phyloP scores from a whole-genome alignment of 2,113 vertebrate species.

The Notiomystis cincta region DNA sequence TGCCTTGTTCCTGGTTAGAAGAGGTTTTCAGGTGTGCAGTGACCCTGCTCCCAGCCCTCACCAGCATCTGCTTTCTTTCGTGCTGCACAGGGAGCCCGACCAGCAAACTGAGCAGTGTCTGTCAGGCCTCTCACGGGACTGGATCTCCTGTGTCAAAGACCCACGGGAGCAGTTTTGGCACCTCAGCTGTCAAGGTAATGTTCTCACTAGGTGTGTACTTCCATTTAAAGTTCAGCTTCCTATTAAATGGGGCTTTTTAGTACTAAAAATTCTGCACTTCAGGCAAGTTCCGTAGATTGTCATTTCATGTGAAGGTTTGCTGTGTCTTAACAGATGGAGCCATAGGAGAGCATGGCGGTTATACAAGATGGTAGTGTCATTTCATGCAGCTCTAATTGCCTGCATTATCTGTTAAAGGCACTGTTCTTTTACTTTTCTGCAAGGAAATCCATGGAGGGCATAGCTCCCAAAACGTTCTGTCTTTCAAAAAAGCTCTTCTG shows the following conservation, averaged over 20 bases:
- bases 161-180: conserved; percentile 86
- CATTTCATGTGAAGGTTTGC: not conserved
- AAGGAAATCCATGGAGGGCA: not conserved
- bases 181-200: conserved; percentile 90
- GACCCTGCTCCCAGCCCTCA: not conserved
- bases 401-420: not conserved
- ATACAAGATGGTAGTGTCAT: not conserved
- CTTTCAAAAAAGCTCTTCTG: not conserved
- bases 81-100: conserved; percentile 83
- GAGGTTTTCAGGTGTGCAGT: not conserved
- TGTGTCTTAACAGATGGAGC: not conserved
- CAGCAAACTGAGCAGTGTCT: conserved; percentile 78
- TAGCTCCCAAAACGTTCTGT: not conserved
- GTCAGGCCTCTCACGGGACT: conserved; percentile 79
- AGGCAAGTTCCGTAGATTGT: not conserved
- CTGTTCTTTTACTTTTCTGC: not conserved
- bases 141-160: conserved; percentile 90
- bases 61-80: conserved; percentile 13
- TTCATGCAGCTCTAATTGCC: not conserved
- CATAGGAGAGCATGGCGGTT: not conserved
- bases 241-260: not conserved
- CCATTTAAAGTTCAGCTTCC: not conserved
- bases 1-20: not conserved
- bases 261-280: not conserved
- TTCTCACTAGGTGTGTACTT: not conserved